Evolutionary conservation across 2,113 vertebrate species (phyloP).

Genomic region (Sapajus apella): DNA sequence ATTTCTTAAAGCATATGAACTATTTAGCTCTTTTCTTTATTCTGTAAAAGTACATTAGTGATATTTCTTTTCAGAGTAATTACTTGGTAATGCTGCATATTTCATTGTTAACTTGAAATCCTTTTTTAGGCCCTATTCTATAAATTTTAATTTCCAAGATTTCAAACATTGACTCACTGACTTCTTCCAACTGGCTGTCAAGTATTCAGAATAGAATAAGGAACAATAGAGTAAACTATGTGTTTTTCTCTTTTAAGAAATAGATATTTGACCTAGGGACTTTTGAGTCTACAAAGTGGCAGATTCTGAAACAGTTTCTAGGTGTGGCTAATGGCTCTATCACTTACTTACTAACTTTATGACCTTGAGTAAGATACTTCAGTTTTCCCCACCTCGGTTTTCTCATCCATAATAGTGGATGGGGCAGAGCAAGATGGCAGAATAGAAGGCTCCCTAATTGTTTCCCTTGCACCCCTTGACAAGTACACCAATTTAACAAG

Average conservation of each 20-base stretch:
- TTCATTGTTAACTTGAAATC: conserved; percentile 30
- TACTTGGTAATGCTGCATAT: conserved; percentile 46
- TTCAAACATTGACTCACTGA: not conserved
- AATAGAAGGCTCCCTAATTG: too few species aligned
- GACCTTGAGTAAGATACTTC: not conserved
- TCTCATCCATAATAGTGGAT: not conserved
- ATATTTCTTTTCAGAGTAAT: not conserved
- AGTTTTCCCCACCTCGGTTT: not conserved
- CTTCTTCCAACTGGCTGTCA: not conserved
- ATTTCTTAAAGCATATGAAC: conserved; percentile 12
- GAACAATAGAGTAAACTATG: not conserved
- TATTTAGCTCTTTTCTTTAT: conserved; percentile 5
- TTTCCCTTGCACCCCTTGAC: too few species aligned
- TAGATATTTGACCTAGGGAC: not conserved
- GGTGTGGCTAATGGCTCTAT: not conserved
- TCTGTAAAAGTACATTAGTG: conserved; percentile 8
- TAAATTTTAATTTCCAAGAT: conserved; percentile 41
- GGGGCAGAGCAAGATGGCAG: too few species aligned
- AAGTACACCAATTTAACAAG: too few species aligned
- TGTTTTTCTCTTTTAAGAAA: conserved; percentile 21
- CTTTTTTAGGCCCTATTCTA: conserved; percentile 3
- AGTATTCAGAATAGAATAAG: not conserved
- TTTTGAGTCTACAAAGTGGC: not conserved
- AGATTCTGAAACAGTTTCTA: not conserved
- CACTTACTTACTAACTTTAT: not conserved